phyloP scores from a whole-genome alignment of 2,888 invertebrate genomes.

The Eudemis profundana region DNA sequence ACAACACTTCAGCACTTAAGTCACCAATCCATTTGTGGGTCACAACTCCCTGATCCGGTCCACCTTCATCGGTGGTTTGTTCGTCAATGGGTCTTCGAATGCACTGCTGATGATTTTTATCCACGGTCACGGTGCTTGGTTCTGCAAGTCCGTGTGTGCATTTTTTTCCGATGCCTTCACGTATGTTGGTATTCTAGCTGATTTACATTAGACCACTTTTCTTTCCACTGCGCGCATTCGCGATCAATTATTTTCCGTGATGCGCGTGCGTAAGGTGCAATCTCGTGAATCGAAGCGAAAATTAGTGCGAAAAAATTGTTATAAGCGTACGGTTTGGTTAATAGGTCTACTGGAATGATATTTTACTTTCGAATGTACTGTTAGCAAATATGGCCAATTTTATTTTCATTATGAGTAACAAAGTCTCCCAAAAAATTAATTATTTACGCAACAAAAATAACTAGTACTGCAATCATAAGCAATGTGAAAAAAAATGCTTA shows the following conservation, averaged over 20 bases:
- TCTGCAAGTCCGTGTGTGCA: conserved; percentile 63
- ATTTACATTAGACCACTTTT: conserved; percentile 70
- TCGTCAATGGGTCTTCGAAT: conserved; percentile 75
- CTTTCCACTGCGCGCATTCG: conserved; percentile 60
- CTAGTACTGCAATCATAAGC: too few relatives aligned
- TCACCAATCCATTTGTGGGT: conserved; percentile 83
- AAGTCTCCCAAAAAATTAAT: too few relatives aligned
- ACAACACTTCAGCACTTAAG: conserved; percentile 62
- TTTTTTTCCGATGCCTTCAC: conserved; percentile 64
- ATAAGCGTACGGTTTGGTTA: conserved; percentile 60
- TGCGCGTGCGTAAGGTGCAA: conserved; percentile 63
- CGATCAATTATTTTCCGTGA: conserved; percentile 65
- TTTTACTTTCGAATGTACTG: conserved; percentile 77
- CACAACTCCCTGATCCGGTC: conserved; percentile 63
- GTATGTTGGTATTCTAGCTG: conserved; percentile 59
- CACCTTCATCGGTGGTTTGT: conserved; percentile 75
- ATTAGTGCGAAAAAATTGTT: conserved; percentile 57
- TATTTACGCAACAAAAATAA: too few relatives aligned
- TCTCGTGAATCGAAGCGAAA: conserved; percentile 54
- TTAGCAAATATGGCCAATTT: conserved; percentile 48
- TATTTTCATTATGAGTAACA: not conserved
- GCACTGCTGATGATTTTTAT: conserved; percentile 80
- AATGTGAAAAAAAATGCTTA: not conserved
- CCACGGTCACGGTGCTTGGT: conserved; percentile 77
- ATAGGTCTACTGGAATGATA: conserved; percentile 71